phyloP scores from a whole-genome alignment of 2,888 invertebrate species.

The Homarus gammarus region DNA sequence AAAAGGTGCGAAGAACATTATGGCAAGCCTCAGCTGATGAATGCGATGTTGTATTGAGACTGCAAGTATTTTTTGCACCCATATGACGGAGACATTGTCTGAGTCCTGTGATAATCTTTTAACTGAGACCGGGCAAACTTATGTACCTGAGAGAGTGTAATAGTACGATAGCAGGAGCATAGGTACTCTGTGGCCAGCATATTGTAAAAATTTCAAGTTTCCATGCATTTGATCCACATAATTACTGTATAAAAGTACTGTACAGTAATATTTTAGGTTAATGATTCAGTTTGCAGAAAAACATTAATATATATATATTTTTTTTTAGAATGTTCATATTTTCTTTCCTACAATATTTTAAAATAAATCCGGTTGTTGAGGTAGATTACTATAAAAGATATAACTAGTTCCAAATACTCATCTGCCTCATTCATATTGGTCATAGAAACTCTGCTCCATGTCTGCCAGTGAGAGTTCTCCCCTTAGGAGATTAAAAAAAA shows the following conservation, averaged over 20 bases:
- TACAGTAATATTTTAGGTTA: not conserved
- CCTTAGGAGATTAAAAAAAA: slow-evolving; percentile 35
- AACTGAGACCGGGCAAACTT: slow-evolving; percentile 70
- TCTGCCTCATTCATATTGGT: slow-evolving; percentile 12
- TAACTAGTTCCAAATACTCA: too few relatives aligned
- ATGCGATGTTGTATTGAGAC: slow-evolving; percentile 48
- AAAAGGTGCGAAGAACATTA: slow-evolving; percentile 63
- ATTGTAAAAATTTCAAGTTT: not conserved
- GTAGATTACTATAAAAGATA: too few relatives aligned
- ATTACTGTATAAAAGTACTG: slow-evolving; percentile 19
- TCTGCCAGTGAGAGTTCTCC: slow-evolving; percentile 43
- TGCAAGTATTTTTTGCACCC: not conserved
- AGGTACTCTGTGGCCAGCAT: slow-evolving; percentile 37
- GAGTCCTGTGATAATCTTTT: slow-evolving; percentile 71
- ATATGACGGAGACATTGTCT: slow-evolving; percentile 68
- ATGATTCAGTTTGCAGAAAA: not conserved
- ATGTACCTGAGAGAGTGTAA: slow-evolving; percentile 74
- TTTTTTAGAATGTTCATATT: not conserved
- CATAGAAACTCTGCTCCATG: slow-evolving; percentile 48
- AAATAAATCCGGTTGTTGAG: slow-evolving; percentile 4
- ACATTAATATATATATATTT: slow-evolving; percentile 10
- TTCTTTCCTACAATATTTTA: not conserved
- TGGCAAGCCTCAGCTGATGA: slow-evolving; percentile 73
- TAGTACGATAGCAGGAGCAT: slow-evolving; percentile 67
- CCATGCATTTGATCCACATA: too few relatives aligned